A percentile compares a stretch with the other conserved stretches of the same genome.
phyloP scores from a whole-genome alignment of 2,888 invertebrate genomes.

The Branchipolynoe longqiensis region DNA sequence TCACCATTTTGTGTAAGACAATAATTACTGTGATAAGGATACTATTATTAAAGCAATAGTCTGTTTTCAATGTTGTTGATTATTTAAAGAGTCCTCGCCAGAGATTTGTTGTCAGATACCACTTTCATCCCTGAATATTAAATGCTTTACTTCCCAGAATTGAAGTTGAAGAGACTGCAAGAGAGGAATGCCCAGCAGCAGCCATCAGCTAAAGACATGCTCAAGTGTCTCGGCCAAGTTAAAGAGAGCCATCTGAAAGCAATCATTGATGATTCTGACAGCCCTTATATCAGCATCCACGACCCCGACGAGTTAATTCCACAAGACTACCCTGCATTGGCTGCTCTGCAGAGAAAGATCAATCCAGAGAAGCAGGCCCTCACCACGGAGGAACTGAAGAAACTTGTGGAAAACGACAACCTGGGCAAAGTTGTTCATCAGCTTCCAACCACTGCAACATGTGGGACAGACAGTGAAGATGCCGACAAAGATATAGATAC shows the following conservation, averaged over 20 bases:
- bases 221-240: conserved; percentile 20
- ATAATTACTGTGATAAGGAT: not conserved
- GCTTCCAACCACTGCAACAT: not conserved
- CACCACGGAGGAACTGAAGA: conserved; percentile 21
- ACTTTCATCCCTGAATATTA: no score
- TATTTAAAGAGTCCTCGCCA: no score
- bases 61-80: no score
- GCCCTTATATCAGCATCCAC: conserved; percentile 22
- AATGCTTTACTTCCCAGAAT: no score
- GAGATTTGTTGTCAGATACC: no score
- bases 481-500: not conserved
- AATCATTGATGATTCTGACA: conserved; percentile 13
- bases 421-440: conserved; percentile 9
- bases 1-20: not conserved
- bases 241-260: conserved; percentile 35
- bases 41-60: no score
- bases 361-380: conserved; percentile 48
- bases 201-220: conserved; percentile 47
- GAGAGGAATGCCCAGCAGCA: not conserved
- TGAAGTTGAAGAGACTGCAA: conserved; percentile 33
- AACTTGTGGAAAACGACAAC: conserved; percentile 47
- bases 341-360: conserved; percentile 31
- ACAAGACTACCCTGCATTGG: conserved; percentile 6
- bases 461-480: not conserved
- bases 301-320: not conserved